phyloP scores from a whole-genome alignment of 2,113 vertebrate species.

The Nansenia antarctica region DNA sequence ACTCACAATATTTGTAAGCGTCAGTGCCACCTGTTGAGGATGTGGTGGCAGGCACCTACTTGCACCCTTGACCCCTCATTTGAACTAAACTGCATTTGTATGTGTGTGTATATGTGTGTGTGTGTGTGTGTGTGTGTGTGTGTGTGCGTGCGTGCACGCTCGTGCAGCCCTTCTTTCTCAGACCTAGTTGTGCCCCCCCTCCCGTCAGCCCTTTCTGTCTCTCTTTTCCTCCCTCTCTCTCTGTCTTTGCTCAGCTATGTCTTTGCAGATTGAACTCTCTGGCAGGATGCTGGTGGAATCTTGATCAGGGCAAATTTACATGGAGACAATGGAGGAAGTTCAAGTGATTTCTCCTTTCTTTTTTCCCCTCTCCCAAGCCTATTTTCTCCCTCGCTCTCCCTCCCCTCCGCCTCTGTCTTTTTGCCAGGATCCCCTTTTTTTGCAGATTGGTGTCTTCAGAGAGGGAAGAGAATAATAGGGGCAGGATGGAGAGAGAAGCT shows the following conservation, averaged over 20 bases:
- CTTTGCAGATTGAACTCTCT: slow-evolving; percentile 60
- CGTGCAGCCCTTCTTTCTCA: slow-evolving; percentile 8
- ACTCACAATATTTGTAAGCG: no score
- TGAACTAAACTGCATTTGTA: slow-evolving; percentile 8
- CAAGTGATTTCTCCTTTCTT: slow-evolving; percentile 66
- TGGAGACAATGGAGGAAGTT: slow-evolving; percentile 75
- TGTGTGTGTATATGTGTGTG: slow-evolving; percentile 6
- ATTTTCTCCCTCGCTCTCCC: slow-evolving; percentile 37
- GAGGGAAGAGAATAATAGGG: slow-evolving; percentile 54
- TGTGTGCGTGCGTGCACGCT: background rate
- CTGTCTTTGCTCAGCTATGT: slow-evolving; percentile 23
- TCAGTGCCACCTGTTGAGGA: no score
- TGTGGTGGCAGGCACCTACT: background rate
- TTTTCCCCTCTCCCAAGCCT: background rate
- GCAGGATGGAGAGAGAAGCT: slow-evolving; percentile 37
- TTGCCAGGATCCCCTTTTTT: slow-evolving; percentile 42
- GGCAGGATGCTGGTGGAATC: slow-evolving; percentile 71
- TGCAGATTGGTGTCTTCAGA: slow-evolving; percentile 47
- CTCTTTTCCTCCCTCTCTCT: background rate
- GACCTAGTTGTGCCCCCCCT: no score
- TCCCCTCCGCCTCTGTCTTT: slow-evolving; percentile 32
- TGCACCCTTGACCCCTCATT: background rate
- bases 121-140: background rate
- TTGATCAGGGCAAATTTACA: slow-evolving; percentile 79
- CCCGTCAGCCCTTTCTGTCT: background rate